Evolutionary conservation across 2,888 invertebrate genomes (phyloP).

Genomic region (Heteromurus nitidus): DNA sequence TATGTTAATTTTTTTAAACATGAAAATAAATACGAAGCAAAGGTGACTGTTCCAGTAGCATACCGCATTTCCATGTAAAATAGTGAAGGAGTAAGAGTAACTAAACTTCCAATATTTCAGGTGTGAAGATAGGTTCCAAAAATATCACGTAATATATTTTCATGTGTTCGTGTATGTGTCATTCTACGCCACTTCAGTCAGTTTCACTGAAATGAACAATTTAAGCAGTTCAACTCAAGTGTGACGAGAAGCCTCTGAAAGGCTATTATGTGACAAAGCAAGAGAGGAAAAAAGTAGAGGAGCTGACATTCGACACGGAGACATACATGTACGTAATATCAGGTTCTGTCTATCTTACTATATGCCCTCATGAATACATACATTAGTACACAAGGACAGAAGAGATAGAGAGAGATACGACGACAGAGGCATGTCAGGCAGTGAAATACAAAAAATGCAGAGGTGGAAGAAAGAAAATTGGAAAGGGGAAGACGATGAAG

Average conservation of each 20-base stretch:
- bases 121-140: no score
- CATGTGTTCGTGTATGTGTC: background rate
- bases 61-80: no score
- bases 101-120: no score
- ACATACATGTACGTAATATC: conserved; percentile 1
- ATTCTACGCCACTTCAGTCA: background rate
- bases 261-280: background rate
- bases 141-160: background rate
- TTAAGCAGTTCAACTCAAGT: background rate
- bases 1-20: no score
- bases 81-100: no score
- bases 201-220: background rate
- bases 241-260: background rate
- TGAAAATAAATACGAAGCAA: no score
- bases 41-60: no score
- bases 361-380: conserved; percentile 10
- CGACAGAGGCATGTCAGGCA: no score
- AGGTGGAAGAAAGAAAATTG: no score
- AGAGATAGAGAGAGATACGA: no score
- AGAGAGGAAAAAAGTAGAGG: background rate
- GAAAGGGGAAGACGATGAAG: no score
- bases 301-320: conserved; percentile 9
- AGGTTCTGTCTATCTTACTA: background rate
- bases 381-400: conserved; percentile 14
- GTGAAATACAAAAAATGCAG: no score